Evolutionary conservation across 1,140 invertebrate species (phyloP), one percentile per base, ranked within the genome.

Genomic region (Aphaenogaster ashmeadi): DNA sequence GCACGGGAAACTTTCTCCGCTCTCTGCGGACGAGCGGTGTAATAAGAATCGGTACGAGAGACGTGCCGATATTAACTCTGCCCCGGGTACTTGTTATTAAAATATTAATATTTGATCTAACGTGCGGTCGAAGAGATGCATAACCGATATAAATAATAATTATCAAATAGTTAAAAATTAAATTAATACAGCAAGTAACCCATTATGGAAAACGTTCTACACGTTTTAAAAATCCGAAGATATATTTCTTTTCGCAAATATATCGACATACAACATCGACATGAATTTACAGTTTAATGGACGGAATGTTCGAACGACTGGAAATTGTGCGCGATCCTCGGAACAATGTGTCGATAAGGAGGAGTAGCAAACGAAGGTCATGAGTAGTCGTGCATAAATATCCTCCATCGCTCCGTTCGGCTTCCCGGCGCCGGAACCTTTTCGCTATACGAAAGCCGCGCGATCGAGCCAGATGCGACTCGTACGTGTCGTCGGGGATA

Each of bases 1-100:
- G 86, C 77, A 85, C 89, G 78, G 78, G 74, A 75, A 88, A 90
- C 89, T 90, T 90, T 90, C 89, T 90, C 88, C 74, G 67, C 72
- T 88, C 86, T 84, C 54, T 27, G 41, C 38, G 41, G 41, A 83
- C 13, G 60, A 79, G 4, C 77, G 47, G 8, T 18, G 21, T 81
- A 71, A 71, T 58, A 84, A 83, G 58, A 56, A 75, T 75, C 27
- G 41, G 11, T 56, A 21, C 27, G 27, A 84, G 41, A 74, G 33
- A 11, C 18, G 18, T 7, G 52, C 15, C 54, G 18, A 84, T 38
- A 18, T 36, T 60, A 52, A 71, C 13, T 9, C 41, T 18, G 4
- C 13, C n/a, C n/a, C 64, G 8, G 21, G 8, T 38, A 13, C 9
- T 67, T n/a, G 18, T 54, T 56, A 56, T 81, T 54, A 27, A 81